Evolutionary conservation across 2,888 invertebrate species (phyloP).

Genomic region (Ormyrus pomaceus): DNA sequence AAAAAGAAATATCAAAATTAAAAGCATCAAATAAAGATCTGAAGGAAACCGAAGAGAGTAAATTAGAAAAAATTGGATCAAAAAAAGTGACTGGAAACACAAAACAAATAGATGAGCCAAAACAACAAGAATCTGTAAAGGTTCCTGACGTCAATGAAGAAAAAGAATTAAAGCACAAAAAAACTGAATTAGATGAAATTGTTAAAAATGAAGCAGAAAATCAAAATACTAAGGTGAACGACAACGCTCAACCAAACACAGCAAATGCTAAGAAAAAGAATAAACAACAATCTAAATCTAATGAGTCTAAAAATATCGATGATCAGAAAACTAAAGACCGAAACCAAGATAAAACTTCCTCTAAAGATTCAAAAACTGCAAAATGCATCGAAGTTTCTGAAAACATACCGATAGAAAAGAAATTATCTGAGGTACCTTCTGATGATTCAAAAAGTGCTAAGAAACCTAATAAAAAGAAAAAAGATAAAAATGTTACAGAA

Average conservation of each 20-base stretch:
- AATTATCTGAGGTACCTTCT: not conserved
- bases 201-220: no score
- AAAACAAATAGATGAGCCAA: not conserved
- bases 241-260: no score
- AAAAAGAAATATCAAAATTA: slow-evolving; percentile 6
- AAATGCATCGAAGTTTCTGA: not conserved
- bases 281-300: no score
- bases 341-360: no score
- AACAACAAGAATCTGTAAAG: not conserved
- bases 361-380: no score
- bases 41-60: not conserved
- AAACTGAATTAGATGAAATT: not conserved
- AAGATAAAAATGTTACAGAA: not conserved
- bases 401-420: not conserved
- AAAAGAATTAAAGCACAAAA: not conserved
- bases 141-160: not conserved
- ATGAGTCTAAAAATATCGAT: no score
- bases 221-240: no score
- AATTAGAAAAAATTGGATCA: not conserved
- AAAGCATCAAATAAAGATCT: slow-evolving; percentile 2
- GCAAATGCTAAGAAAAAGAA: no score
- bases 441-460: not conserved
- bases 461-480: not conserved
- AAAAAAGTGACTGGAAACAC: not conserved
- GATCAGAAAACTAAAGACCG: no score